Conservation (phyloP, 35 echinoderm and acorn worm species). For the Strongylocentrotus purpuratus region DNA sequence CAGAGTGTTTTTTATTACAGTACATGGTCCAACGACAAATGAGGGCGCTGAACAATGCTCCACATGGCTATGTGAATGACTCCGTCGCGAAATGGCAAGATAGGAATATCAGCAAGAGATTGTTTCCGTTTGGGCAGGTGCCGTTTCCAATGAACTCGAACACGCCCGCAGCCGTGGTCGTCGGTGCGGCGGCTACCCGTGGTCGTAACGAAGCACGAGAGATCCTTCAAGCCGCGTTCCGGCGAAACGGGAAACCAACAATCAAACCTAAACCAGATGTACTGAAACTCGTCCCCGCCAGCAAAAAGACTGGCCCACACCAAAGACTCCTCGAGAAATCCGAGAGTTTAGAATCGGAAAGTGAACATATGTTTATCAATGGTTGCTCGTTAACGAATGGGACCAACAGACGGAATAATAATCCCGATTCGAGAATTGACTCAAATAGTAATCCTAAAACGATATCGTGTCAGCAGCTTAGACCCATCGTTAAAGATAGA, state of each 20-base stretch:
- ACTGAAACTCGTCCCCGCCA: not conserved
- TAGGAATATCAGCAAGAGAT: not conserved
- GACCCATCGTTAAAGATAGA: not conserved
- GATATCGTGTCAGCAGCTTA: constrained; percentile 27
- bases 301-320: constrained; percentile 29
- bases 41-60: constrained; percentile 38
- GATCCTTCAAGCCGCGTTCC: constrained; percentile 21
- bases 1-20: constrained; percentile 36
- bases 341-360: constrained; percentile 13
- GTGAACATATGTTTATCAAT: not conserved
- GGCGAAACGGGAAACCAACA: constrained; percentile 31
- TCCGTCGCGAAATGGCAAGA: constrained; percentile 46
- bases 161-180: constrained; percentile 35
- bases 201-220: constrained; percentile 27
- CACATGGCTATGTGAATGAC: constrained; percentile 47
- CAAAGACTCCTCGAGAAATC: constrained; percentile 48
- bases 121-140: constrained; percentile 34
- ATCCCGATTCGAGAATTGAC: not conserved
- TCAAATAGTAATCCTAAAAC: constrained; percentile 4
- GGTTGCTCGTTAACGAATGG: not conserved
- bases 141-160: constrained; percentile 36
- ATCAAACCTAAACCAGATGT: constrained; percentile 45
- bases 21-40: constrained; percentile 50
- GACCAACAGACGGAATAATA: constrained; percentile 19
- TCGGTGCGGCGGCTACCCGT: constrained; percentile 15